Percentiles rank a stretch among this genome's conserved stretches.
Conservation (phyloP, 2,888 invertebrate species). For the Drosophila mercatorum region DNA sequence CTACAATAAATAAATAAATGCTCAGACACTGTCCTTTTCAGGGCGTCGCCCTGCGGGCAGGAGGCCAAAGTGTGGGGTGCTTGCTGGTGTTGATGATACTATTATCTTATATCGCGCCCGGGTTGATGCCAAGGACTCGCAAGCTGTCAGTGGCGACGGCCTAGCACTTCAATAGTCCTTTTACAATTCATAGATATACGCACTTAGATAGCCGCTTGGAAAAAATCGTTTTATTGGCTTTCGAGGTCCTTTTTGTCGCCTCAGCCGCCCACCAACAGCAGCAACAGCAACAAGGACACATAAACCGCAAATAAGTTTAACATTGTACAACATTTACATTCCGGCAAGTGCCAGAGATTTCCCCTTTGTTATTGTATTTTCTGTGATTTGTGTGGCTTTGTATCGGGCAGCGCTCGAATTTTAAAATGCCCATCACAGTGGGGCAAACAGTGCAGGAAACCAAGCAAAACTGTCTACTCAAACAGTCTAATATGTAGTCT, state of each 20-base stretch:
- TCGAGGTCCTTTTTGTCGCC: conserved; percentile 77
- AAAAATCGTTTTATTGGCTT: conserved; percentile 84
- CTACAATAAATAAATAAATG: conserved; percentile 60
- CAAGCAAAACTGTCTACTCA: neutral
- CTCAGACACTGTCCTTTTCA: conserved; percentile 63
- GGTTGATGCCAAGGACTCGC: conserved; percentile 38
- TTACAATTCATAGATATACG: conserved; percentile 73
- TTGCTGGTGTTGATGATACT: conserved; percentile 83
- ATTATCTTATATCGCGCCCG: conserved; percentile 82
- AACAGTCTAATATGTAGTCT: too few relatives aligned
- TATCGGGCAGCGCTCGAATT: conserved; percentile 55
- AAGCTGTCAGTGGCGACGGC: conserved; percentile 65
- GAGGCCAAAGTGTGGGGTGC: neutral
- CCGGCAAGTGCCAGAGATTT: conserved; percentile 54
- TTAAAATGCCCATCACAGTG: conserved; percentile 68
- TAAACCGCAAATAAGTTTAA: conserved; percentile 78
- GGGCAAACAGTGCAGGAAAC: neutral
- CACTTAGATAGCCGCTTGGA: conserved; percentile 47
- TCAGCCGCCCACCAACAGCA: conserved; percentile 46
- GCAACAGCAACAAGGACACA: conserved; percentile 63
- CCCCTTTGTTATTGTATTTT: conserved; percentile 67
- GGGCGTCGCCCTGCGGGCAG: conserved; percentile 29
- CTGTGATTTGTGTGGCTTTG: conserved; percentile 74
- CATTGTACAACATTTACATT: conserved; percentile 64
- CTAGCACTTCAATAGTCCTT: conserved; percentile 72